A percentile compares a stretch with the other conserved stretches of the same genome.
Conservation (phyloP, 2,113 vertebrate genomes). For the Laticauda laticaudata region DNA sequence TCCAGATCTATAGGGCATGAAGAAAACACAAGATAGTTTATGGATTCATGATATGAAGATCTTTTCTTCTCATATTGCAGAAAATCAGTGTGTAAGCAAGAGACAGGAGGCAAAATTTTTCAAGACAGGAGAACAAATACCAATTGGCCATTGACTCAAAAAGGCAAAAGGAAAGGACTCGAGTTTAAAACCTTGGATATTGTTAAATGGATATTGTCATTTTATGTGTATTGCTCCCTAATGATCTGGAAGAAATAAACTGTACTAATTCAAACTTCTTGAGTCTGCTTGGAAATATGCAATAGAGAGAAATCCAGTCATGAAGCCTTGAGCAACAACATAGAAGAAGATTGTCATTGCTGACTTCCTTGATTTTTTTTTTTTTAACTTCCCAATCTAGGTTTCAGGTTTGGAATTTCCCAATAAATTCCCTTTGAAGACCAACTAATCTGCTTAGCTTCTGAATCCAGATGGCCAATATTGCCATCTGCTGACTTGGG, state of each 20-base stretch:
- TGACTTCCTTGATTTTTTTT: neutral
- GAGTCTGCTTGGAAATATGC: neutral
- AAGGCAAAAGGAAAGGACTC: too few relatives aligned
- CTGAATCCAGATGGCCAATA: neutral
- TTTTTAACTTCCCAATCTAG: neutral
- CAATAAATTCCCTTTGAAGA: neutral
- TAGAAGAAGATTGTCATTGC: neutral
- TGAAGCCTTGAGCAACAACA: neutral
- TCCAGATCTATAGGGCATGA: too few relatives aligned
- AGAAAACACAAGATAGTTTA: too few relatives aligned
- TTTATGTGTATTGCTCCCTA: neutral
- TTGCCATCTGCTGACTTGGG: neutral
- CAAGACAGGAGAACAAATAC: too few relatives aligned
- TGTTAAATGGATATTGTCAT: too few relatives aligned
- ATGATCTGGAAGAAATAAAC: neutral
- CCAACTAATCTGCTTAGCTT: neutral
- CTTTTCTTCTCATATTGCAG: too few relatives aligned
- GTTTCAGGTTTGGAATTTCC: neutral
- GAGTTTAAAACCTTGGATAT: too few relatives aligned
- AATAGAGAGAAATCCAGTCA: neutral
- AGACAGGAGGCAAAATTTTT: too few relatives aligned
- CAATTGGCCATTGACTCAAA: too few relatives aligned
- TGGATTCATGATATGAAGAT: too few relatives aligned
- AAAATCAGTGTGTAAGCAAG: too few relatives aligned
- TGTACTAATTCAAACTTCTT: neutral